Evolutionary conservation across 2,113 vertebrate species (phyloP).

Genomic region (Tupaia chinensis): DNA sequence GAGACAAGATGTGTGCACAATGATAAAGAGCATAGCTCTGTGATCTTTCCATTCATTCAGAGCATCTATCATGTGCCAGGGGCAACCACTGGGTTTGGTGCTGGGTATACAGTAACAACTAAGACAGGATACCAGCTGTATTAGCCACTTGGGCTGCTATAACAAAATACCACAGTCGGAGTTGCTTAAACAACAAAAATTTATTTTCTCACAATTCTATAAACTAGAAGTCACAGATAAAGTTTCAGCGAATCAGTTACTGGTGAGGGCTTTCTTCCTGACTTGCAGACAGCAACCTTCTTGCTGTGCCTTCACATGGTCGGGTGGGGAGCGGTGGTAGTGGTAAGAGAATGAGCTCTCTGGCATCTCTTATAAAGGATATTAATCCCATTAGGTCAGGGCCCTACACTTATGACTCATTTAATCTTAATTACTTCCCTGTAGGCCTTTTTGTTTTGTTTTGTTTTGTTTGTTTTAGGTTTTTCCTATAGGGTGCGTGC

Average conservation of each 20-base stretch:
- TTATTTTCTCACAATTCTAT: constrained; percentile 20
- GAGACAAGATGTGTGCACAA: neutral
- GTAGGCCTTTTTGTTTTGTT: neutral
- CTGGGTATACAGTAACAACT: neutral
- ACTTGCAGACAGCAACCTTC: neutral
- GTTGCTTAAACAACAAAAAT: neutral
- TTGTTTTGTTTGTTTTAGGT: no score
- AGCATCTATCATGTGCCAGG: neutral
- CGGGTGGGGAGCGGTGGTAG: neutral
- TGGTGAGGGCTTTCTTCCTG: neutral
- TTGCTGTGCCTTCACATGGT: neutral
- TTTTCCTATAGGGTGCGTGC: no score
- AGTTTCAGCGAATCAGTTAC: neutral
- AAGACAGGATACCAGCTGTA: neutral
- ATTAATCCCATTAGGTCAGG: neutral
- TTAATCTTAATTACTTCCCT: neutral
- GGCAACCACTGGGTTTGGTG: neutral
- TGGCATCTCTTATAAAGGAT: neutral
- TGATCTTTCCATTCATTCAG: neutral
- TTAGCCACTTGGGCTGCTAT: neutral
- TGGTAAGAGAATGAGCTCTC: neutral
- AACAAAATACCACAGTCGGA: neutral
- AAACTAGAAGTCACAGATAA: neutral
- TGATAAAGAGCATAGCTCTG: neutral
- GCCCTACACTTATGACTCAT: neutral